Conservation (phyloP, 2,888 invertebrate genomes). For the Drosophila multiciliata region DNA sequence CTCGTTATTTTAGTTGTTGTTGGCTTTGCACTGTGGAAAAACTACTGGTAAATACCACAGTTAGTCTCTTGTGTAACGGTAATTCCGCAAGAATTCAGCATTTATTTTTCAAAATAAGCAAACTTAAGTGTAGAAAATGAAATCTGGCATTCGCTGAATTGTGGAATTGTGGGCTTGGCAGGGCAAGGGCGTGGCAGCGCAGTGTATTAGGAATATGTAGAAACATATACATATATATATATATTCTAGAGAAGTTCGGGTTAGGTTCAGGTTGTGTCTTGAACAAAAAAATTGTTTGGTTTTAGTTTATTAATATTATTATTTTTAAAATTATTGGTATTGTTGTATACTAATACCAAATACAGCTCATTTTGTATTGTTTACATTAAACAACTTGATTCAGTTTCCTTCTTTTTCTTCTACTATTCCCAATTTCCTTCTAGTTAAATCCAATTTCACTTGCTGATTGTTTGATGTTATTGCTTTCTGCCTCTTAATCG, state of each 20-base stretch:
- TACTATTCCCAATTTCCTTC: neutral
- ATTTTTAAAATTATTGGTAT: neutral
- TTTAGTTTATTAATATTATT: slow-evolving; percentile 22
- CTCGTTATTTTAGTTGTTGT: slow-evolving; percentile 2
- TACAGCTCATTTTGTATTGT: slow-evolving; percentile 40
- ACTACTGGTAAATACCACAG: neutral
- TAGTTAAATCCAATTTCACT: slow-evolving; percentile 15
- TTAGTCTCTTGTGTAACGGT: slow-evolving; percentile 7
- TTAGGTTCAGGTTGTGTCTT: slow-evolving; percentile 7
- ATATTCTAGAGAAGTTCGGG: slow-evolving; percentile 5
- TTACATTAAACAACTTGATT: slow-evolving; percentile 22
- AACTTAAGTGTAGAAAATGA: slow-evolving; percentile 48
- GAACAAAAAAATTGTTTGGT: slow-evolving; percentile 24
- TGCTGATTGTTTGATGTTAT: slow-evolving; percentile 18
- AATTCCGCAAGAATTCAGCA: slow-evolving; percentile 46
- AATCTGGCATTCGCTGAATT: slow-evolving; percentile 42
- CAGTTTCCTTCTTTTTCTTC: neutral
- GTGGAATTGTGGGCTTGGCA: slow-evolving; percentile 19
- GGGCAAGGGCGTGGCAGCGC: neutral
- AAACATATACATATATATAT: neutral
- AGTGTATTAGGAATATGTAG: neutral
- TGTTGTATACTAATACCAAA: slow-evolving; percentile 34
- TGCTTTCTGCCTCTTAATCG: slow-evolving; percentile 21
- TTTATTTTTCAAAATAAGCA: slow-evolving; percentile 21
- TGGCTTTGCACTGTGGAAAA: slow-evolving; percentile 5